Conservation (phyloP, 2,888 invertebrate species). For the Caenorhabditis wallacei region DNA sequence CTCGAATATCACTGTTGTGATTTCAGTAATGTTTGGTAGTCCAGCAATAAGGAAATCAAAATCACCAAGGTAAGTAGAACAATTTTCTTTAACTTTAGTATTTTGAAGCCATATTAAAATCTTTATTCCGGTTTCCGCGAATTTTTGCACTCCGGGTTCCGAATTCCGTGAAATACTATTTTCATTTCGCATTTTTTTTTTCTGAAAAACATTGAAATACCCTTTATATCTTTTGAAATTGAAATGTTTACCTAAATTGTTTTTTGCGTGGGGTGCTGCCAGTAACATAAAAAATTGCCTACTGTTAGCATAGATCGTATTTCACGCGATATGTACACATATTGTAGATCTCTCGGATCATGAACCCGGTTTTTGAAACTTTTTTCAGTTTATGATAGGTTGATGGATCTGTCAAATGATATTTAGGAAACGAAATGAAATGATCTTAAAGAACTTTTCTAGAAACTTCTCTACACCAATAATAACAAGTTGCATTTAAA, state of each 20-base stretch:
- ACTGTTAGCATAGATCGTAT: constrained; percentile 33
- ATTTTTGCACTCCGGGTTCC: too few relatives aligned
- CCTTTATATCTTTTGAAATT: background rate
- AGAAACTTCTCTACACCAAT: background rate
- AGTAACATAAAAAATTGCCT: constrained; percentile 21
- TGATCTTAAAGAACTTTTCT: background rate
- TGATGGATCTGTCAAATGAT: constrained; percentile 28
- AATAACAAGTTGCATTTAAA: constrained; percentile 5
- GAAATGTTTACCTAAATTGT: constrained; percentile 17
- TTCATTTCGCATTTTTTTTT: background rate
- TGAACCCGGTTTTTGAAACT: constrained; percentile 30
- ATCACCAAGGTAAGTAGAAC: too few relatives aligned
- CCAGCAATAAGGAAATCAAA: too few relatives aligned
- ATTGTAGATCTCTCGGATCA: background rate
- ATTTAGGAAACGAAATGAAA: background rate
- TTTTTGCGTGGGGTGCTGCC: constrained; percentile 13
- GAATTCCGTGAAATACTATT: too few relatives aligned
- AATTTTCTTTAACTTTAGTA: too few relatives aligned
- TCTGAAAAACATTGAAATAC: background rate
- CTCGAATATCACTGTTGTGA: too few relatives aligned
- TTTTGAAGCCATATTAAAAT: too few relatives aligned
- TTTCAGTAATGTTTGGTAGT: too few relatives aligned
- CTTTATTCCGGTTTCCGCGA: too few relatives aligned
- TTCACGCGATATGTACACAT: constrained; percentile 41
- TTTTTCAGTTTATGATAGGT: constrained; percentile 21